These are phyloP conservation scores for Eristalinus sepulchralis DNA, from an alignment of 2,888 invertebrate genomes.

Conservation along the genomic window DNA sequence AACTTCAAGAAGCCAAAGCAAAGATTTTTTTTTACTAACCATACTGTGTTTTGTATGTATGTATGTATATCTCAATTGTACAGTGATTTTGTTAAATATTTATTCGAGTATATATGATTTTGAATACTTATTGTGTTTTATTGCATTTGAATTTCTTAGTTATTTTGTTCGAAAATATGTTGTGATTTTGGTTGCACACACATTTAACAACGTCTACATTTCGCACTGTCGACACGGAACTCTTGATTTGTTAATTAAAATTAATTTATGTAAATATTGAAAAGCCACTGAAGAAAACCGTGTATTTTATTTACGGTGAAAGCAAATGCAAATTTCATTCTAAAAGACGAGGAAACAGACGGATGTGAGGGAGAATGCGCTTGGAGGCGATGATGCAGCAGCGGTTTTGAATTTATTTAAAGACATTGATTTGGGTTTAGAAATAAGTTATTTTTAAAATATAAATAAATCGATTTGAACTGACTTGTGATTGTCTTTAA, in stretches of 20 bases:
- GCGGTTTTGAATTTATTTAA: not conserved
- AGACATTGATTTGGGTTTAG: slow-evolving; percentile 25
- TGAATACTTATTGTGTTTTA: slow-evolving; percentile 38
- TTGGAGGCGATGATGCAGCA: not conserved
- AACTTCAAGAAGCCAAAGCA: slow-evolving; percentile 41
- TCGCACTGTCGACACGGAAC: not conserved
- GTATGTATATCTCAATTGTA: slow-evolving; percentile 30
- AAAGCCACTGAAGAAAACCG: not conserved
- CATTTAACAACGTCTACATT: not conserved
- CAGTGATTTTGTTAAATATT: slow-evolving; percentile 46
- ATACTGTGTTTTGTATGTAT: slow-evolving; percentile 10
- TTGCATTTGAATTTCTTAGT: not conserved
- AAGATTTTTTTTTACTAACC: slow-evolving; percentile 17
- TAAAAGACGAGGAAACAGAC: not conserved
- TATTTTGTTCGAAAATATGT: not conserved
- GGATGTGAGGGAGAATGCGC: not conserved
- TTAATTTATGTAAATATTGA: slow-evolving; percentile 62
- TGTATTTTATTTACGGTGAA: slow-evolving; percentile 29
- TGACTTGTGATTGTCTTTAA: not conserved
- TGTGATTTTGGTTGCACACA: slow-evolving; percentile 4
- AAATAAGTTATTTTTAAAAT: slow-evolving; percentile 53
- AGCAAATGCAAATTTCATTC: not conserved
- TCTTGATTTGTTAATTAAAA: slow-evolving; percentile 36
- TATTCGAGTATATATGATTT: slow-evolving; percentile 26
- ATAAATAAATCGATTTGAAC: not conserved